phyloP scores from a whole-genome alignment of 2,797 vertebrate species.

The Girardinus metallicus region DNA sequence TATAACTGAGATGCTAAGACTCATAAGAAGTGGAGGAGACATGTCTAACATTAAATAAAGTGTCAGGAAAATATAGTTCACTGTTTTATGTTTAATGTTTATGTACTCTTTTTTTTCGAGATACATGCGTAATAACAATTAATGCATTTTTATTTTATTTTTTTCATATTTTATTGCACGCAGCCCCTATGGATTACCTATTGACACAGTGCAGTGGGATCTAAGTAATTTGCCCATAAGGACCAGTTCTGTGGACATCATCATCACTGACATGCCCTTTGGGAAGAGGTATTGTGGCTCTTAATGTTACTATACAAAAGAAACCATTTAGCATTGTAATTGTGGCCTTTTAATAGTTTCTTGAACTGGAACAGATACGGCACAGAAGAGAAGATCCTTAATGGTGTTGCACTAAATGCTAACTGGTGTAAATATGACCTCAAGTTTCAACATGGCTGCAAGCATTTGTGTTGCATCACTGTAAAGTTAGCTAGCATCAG shows the following conservation, averaged over 20 bases:
- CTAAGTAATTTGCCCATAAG: constrained; percentile 89
- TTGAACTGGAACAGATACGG: neutral
- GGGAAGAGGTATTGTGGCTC: constrained; percentile 88
- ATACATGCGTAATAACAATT: neutral
- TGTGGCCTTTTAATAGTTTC: neutral
- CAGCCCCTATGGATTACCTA: constrained; percentile 82
- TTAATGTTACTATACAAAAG: neutral
- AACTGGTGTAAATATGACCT: neutral
- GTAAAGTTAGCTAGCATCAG: neutral
- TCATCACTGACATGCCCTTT: constrained; percentile 97
- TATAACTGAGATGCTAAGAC: neutral
- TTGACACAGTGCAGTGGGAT: constrained; percentile 93
- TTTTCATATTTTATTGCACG: constrained; percentile 1
- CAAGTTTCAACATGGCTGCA: neutral
- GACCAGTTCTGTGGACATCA: constrained; percentile 89
- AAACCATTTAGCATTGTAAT: neutral
- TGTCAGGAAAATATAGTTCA: neutral
- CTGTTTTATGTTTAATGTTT: neutral
- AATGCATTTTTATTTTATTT: neutral
- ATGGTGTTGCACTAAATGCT: neutral
- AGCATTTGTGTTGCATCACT: neutral
- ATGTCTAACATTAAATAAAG: neutral
- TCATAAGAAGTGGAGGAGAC: neutral
- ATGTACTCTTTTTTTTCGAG: neutral
- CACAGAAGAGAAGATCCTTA: neutral